A percentile compares a stretch with the other conserved stretches of the same genome.
Conservation (phyloP, 2,113 vertebrate genomes). For the Equus quagga region DNA sequence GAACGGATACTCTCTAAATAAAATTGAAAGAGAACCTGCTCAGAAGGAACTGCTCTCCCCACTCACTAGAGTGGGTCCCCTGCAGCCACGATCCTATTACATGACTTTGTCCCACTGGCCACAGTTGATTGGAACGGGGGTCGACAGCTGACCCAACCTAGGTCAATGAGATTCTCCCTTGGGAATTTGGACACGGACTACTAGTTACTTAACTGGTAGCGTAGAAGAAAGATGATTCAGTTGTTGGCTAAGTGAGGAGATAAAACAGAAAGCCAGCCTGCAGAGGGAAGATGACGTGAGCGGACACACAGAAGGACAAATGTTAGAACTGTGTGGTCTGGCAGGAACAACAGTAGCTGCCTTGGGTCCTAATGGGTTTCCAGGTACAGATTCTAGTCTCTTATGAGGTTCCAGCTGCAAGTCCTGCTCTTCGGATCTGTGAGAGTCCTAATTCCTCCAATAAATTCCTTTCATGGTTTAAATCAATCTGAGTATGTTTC, state of each 20-base stretch:
- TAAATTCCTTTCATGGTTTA: background rate
- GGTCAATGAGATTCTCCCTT: background rate
- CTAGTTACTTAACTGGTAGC: background rate
- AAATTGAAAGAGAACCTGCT: background rate
- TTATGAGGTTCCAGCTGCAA: background rate
- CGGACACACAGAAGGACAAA: background rate
- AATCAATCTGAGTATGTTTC: background rate
- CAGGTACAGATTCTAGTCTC: background rate
- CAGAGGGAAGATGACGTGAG: background rate
- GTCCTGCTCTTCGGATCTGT: background rate
- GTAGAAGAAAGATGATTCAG: background rate
- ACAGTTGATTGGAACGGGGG: background rate
- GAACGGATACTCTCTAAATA: background rate
- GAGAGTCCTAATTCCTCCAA: background rate
- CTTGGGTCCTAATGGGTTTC: background rate
- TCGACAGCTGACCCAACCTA: background rate
- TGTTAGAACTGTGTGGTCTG: background rate
- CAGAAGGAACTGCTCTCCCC: background rate
- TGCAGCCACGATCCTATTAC: background rate
- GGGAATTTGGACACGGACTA: background rate
- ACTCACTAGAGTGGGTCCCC: background rate
- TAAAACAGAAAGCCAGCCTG: background rate
- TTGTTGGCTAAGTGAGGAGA: background rate
- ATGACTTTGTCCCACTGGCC: background rate
- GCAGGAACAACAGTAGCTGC: background rate